phyloP scores from a whole-genome alignment of 2,797 vertebrate genomes.

The Neoniphon sammara region DNA sequence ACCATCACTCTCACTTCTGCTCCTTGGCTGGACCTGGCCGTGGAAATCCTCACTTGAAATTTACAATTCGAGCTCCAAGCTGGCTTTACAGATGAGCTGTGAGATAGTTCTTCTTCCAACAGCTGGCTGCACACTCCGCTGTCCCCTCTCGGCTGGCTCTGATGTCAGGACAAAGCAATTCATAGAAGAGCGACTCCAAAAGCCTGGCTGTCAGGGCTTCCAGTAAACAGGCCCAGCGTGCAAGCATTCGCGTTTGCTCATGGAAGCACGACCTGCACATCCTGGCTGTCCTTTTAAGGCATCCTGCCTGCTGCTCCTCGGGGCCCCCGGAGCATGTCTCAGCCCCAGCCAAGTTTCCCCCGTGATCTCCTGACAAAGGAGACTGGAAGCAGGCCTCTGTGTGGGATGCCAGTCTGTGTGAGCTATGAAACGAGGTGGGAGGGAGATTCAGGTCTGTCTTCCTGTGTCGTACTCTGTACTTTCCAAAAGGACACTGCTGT shows the following conservation, averaged over 20 bases:
- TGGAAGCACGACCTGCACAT: slow-evolving; percentile 63
- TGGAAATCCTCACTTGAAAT: slow-evolving; percentile 7
- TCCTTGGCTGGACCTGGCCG: neutral
- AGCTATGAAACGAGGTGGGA: slow-evolving; percentile 26
- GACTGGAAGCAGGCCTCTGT: slow-evolving; percentile 33
- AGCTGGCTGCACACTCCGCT: neutral
- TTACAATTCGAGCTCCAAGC: neutral
- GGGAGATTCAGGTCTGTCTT: neutral
- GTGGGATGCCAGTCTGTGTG: slow-evolving; percentile 22
- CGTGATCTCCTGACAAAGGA: slow-evolving; percentile 50
- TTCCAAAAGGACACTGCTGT: slow-evolving; percentile 24
- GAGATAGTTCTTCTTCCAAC: neutral
- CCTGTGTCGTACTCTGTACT: neutral
- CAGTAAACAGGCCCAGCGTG: slow-evolving; percentile 53
- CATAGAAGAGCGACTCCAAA: slow-evolving; percentile 13
- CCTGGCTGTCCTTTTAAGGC: slow-evolving; percentile 76
- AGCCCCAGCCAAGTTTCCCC: slow-evolving; percentile 57
- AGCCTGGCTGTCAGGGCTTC: slow-evolving; percentile 40
- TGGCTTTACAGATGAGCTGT: neutral
- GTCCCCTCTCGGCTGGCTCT: slow-evolving; percentile 7
- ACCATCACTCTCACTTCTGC: neutral
- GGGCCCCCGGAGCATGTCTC: slow-evolving; percentile 35
- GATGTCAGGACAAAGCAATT: slow-evolving; percentile 55
- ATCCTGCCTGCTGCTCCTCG: slow-evolving; percentile 33
- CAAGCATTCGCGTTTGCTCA: slow-evolving; percentile 63